Percentiles rank a stretch among this genome's conserved stretches.
Evolutionary conservation across 2,113 vertebrate species (phyloP).

Genomic region (Dasyurus viverrinus): DNA sequence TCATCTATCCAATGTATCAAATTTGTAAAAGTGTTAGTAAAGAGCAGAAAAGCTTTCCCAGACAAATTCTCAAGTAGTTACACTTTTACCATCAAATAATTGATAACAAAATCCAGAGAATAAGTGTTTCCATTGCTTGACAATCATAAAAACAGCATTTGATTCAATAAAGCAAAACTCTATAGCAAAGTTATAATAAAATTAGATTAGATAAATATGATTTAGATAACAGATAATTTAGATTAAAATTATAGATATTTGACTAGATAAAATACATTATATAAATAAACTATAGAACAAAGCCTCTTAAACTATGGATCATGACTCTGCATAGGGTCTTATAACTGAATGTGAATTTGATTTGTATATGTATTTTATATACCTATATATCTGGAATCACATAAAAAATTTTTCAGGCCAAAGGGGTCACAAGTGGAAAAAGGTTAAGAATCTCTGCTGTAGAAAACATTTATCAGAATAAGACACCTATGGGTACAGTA

Average conservation of each 20-base stretch:
- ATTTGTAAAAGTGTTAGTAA: background rate
- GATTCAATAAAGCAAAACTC: background rate
- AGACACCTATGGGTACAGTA: background rate
- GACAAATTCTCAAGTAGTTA: background rate
- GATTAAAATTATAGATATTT: background rate
- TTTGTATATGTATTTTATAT: no score
- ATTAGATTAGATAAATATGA: background rate
- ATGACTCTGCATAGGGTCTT: no score
- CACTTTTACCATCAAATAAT: background rate
- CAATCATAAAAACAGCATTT: background rate
- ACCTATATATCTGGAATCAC: no score
- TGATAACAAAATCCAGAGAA: background rate
- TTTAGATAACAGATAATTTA: background rate
- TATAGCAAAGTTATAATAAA: background rate
- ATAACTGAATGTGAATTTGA: no score
- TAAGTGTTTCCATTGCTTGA: background rate
- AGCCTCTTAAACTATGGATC: no score
- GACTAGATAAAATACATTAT: background rate
- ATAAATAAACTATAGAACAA: background rate
- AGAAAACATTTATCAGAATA: background rate
- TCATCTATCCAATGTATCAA: background rate
- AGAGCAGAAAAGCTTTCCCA: background rate
- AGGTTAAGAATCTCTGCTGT: background rate
- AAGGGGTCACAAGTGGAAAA: no score
- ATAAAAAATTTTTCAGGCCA: no score